Conservation (phyloP, 2,797 vertebrate genomes). For the Anguilla pacifica region DNA sequence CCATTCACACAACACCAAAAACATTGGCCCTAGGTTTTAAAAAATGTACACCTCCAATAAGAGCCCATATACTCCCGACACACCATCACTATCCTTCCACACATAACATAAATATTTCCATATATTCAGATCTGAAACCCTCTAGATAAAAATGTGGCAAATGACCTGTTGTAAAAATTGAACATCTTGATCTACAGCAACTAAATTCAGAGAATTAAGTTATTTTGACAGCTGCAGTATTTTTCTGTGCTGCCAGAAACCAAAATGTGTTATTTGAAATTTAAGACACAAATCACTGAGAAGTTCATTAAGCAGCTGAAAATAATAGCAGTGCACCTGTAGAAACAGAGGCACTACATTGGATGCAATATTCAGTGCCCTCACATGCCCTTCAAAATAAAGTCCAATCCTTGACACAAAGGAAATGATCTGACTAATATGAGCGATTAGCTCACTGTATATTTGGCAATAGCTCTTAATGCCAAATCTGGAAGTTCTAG, state of each 20-base stretch:
- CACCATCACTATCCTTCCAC: not conserved
- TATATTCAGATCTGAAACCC: not conserved
- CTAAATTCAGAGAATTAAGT: not conserved
- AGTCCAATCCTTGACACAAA: not conserved
- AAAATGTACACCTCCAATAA: not conserved
- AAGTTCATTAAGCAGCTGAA: not conserved
- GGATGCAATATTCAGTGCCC: not conserved
- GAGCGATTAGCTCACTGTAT: not conserved
- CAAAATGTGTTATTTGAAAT: not conserved
- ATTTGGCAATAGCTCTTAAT: not conserved
- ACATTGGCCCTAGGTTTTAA: not conserved
- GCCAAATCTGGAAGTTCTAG: not conserved
- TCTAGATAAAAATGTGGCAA: not conserved
- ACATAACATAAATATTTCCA: not conserved
- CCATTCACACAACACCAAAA: not conserved
- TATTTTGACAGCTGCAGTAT: not conserved
- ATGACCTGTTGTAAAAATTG: not conserved
- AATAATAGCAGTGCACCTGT: not conserved
- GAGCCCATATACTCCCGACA: not conserved
- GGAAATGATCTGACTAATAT: not conserved
- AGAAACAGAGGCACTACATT: not conserved
- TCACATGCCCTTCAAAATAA: not conserved
- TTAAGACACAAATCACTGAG: not conserved
- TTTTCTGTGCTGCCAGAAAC: not conserved
- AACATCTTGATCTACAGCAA: not conserved